Evolutionary conservation across 2,888 invertebrate species (phyloP), one percentile per base, ranked within the genome.

Genomic region (Gastracanthus pulcherrimus): DNA sequence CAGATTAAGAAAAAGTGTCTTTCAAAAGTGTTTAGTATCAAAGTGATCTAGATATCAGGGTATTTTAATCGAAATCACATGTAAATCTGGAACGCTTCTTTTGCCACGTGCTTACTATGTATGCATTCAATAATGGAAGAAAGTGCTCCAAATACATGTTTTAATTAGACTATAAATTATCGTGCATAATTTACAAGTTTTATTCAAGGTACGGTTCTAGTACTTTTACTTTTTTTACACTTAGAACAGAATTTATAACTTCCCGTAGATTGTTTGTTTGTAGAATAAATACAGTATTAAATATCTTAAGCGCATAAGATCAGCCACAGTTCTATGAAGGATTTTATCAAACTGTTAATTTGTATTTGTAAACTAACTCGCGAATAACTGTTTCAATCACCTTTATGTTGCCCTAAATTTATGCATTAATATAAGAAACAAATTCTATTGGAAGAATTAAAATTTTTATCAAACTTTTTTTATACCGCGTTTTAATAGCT

Each of bases 71-170:
- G n/a, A n/a, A n/a, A n/a, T n/a, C n/a, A n/a, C n/a, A 62, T 62
- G 41, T 55, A 76, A 31, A 67, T 67, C 55, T 67, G 31, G 58
- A 76, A 26, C 38, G 64, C 9, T 51, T 64, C 34, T 48, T 55
- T 11, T 31, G 60, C 16, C 55, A 16, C 55, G 64, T 60, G 64
- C 34, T 16, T 62, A 58, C 9, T 5, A 11, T 62, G 34, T 29
- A 36, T 19, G 23, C 66, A 64, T 83, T 81, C 84, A 84, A 84
- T 70, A 62, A 77, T 70, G 38, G 34, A 77, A 70, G 70, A 77
- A 77, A 77, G 69, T 70, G 48, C 69, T 69, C 60, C 19, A 48
- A 70, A 77, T 77, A 29, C 66, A 36, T 66, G 36, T 55, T 77
- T 77, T 60, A 77, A 77, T 77, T 77, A n/a, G 36, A 19, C 60